Conservation (phyloP, 1,140 invertebrate species). For the Mamestra configurata region DNA sequence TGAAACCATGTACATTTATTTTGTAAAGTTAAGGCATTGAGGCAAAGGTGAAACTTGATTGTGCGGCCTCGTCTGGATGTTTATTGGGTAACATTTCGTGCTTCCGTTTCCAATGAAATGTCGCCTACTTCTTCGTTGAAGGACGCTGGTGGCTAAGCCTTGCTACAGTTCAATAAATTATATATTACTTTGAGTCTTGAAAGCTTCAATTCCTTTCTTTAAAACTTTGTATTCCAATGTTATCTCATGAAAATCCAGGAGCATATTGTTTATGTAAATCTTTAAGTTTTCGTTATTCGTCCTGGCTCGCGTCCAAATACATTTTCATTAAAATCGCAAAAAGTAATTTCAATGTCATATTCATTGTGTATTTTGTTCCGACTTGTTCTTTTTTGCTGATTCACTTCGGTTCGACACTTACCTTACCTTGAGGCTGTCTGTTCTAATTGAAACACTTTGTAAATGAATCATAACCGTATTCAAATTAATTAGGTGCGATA, state of each 20-base stretch:
- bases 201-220: slow-evolving; percentile 3
- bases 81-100: slow-evolving; percentile 62
- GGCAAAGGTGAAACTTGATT: slow-evolving; percentile 59
- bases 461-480: not conserved
- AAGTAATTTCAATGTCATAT: slow-evolving; percentile 36
- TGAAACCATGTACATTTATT: slow-evolving; percentile 36
- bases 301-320: slow-evolving; percentile 28
- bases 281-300: slow-evolving; percentile 19
- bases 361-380: slow-evolving; percentile 6
- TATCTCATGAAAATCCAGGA: slow-evolving; percentile 28
- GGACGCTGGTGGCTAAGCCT: slow-evolving; percentile 6
- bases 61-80: slow-evolving; percentile 57
- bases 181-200: not conserved
- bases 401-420: not conserved
- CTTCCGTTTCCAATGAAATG: slow-evolving; percentile 59
- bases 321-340: slow-evolving; percentile 25
- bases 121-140: slow-evolving; percentile 42
- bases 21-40: slow-evolving; percentile 56
- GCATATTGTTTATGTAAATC: not conserved
- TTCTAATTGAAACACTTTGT: not conserved
- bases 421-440: not conserved
- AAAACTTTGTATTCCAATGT: not conserved
- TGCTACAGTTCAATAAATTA: slow-evolving; percentile 30
- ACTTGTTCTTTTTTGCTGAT: slow-evolving; percentile 17
- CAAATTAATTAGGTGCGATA: not conserved